Base-by-base conservation (phyloP, 2,113 vertebrate genomes). In the Collichthys lucidus region DNA sequence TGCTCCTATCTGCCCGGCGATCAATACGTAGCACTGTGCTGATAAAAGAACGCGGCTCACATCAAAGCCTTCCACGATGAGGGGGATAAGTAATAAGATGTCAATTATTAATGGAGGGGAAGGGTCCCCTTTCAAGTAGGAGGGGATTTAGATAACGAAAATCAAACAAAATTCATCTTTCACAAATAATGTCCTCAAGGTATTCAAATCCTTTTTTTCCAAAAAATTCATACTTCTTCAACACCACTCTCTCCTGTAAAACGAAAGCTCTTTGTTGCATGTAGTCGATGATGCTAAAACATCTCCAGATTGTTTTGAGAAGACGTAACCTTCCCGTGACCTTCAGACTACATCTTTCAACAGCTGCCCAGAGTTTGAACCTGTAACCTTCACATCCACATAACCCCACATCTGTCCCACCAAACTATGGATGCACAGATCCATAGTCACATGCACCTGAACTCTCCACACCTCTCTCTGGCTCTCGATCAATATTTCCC, bases 81-180 rank as follows among this genome's bases (percentile, higher is more conserved):
- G 80, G 80, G 86, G 85, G 88, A 91, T 82, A 87, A 86, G 88
- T 91, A 89, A 90, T 91, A 92, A 91, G 92, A 90, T 74, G 81
- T 93, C 89, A 92, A 93, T 94, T 92, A 94, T 95, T 95, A 93
- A 94, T 92, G 64, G 83, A 90, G 92, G 89, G 79, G 87, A 91
- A 93, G 88, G 92, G 93, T 93, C 91, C 65, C 74, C 93, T 94
- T 94, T 94, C 87, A 94, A 91, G 89, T 90, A 74, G 88, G 80
- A 77, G 82, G 85, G 66, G 85, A 86, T 89, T 89, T 83, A 90
- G 89, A 92, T 91, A 93, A 91, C 87, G 83, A 89, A 91, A 92
- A 92, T 92, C 88, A 93, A 92, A 93, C 82, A 78, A 77, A 93
- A 90, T 87, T 83, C 82, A 79, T 61, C 3, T 19, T 68, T 60